These are phyloP conservation scores for Malaclemys terrapin DNA, from an alignment of 2,113 vertebrate species.

Conservation along the genomic window DNA sequence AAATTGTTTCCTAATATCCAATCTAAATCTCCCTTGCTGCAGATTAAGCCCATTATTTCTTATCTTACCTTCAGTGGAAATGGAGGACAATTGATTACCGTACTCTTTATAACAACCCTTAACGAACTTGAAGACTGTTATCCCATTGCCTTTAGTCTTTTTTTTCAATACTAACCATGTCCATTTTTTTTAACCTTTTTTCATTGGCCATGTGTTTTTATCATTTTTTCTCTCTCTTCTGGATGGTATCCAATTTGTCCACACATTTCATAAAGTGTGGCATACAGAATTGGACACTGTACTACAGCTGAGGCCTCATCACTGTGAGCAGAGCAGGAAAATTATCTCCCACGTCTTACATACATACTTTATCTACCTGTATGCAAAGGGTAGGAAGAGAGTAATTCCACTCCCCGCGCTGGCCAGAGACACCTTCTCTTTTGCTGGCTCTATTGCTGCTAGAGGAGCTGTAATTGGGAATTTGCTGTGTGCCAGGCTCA, in stretches of 20 bases:
- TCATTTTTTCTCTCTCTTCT: neutral
- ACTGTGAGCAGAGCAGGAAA: neutral
- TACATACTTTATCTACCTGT: neutral
- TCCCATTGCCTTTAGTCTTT: too few relatives aligned
- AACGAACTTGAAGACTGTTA: too few relatives aligned
- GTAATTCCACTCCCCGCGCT: neutral
- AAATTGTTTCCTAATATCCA: too few relatives aligned
- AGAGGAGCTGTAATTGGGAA: neutral
- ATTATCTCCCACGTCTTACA: neutral
- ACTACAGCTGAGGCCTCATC: neutral
- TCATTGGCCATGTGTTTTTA: neutral
- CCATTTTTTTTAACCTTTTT: neutral
- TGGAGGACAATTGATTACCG: too few relatives aligned
- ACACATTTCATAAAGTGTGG: neutral
- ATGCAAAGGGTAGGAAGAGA: accelerated
- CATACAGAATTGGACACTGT: neutral
- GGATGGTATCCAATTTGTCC: too few relatives aligned
- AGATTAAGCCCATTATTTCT: too few relatives aligned
- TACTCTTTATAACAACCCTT: too few relatives aligned
- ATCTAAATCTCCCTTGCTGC: too few relatives aligned
- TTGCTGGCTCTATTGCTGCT: neutral
- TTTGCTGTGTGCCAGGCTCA: accelerated
- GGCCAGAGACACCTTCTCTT: neutral
- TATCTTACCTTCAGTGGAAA: too few relatives aligned
- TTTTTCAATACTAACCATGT: neutral